Conservation (phyloP, 2,113 vertebrate genomes). For the Hippocampus guttulatus region DNA sequence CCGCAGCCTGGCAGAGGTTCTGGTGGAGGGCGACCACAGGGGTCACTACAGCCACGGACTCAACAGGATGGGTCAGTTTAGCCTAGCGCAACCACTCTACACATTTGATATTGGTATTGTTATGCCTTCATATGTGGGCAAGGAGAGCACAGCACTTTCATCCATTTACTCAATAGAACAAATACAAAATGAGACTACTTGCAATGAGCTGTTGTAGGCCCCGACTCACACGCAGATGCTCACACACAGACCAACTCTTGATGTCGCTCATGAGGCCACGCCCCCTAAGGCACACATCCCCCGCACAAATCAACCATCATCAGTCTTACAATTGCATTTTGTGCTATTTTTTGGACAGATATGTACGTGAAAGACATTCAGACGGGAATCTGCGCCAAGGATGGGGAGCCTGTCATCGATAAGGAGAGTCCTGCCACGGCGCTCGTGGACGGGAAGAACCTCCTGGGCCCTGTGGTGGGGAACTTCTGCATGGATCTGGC, state of each 20-base stretch:
- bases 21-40: conserved; percentile 72
- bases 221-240: too few relatives aligned
- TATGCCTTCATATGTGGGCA: too few relatives aligned
- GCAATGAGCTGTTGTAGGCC: too few relatives aligned
- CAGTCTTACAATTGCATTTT: neutral
- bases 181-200: too few relatives aligned
- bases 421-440: conserved; percentile 72
- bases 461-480: conserved; percentile 75
- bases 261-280: too few relatives aligned
- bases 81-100: neutral
- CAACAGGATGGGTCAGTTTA: conserved; percentile 71
- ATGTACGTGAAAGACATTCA: conserved; percentile 73
- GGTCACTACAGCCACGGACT: conserved; percentile 78
- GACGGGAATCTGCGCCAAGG: conserved; percentile 67
- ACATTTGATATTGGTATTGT: too few relatives aligned
- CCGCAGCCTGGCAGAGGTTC: conserved; percentile 67
- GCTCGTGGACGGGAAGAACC: conserved; percentile 70
- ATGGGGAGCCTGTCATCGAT: conserved; percentile 65
- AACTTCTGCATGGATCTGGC: conserved; percentile 77
- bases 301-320: too few relatives aligned
- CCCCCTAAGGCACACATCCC: too few relatives aligned
- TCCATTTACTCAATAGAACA: too few relatives aligned
- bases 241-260: too few relatives aligned
- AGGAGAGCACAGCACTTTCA: too few relatives aligned
- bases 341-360: conserved; percentile 42